Evolutionary conservation across 2,113 vertebrate species (phyloP).

Genomic region (Megalops atlanticus): DNA sequence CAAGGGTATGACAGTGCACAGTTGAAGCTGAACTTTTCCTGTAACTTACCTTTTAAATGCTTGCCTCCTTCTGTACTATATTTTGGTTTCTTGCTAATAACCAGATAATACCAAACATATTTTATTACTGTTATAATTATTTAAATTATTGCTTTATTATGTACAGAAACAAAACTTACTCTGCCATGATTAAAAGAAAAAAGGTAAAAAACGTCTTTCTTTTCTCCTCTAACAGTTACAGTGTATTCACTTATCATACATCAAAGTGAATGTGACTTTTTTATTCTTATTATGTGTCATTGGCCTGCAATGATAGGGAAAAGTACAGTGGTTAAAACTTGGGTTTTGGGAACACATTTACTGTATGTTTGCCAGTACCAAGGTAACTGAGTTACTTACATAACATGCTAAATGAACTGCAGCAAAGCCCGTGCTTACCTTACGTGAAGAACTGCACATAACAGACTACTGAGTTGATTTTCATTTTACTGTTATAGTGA

Average conservation of each 20-base stretch:
- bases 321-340: neutral
- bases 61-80: conserved; percentile 8
- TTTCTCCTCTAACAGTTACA: neutral
- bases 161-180: conserved; percentile 20
- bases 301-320: too few species aligned
- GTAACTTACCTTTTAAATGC: neutral
- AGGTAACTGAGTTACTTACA: neutral
- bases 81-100: conserved; percentile 14
- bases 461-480: too few species aligned
- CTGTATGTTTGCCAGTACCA: neutral
- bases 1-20: neutral
- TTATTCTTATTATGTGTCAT: neutral
- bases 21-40: neutral
- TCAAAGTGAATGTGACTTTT: neutral
- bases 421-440: neutral
- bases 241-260: neutral
- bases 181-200: conserved; percentile 23
- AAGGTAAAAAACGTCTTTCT: neutral
- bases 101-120: conserved; percentile 25
- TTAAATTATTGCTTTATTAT: conserved; percentile 26
- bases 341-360: neutral
- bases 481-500: too few species aligned
- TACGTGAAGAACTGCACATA: neutral
- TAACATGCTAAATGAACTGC: neutral
- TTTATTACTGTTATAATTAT: conserved; percentile 27